A percentile compares a stretch with the other conserved stretches of the same genome.
Evolutionary conservation across 2,888 invertebrate genomes (phyloP).

Genomic region (Diaperis boleti): DNA sequence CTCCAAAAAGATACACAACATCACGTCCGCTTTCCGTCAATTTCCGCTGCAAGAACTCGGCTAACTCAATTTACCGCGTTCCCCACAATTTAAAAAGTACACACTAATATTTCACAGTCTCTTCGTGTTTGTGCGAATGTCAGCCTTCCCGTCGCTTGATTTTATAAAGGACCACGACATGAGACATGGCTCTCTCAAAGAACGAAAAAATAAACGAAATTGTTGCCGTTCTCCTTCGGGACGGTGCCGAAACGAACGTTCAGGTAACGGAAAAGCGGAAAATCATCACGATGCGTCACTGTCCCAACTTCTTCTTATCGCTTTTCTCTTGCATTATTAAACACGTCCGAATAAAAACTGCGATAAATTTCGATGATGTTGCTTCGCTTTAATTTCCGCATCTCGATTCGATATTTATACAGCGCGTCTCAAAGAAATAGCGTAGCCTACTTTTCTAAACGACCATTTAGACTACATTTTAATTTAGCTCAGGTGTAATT

Average conservation of each 20-base stretch:
- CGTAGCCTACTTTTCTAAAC: too few relatives aligned
- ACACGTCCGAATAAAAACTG: slow-evolving; percentile 23
- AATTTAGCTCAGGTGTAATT: too few relatives aligned
- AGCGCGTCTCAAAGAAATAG: too few relatives aligned
- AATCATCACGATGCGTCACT: slow-evolving; percentile 43
- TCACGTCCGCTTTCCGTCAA: slow-evolving; percentile 3
- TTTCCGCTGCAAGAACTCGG: slow-evolving; percentile 1
- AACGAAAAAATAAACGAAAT: slow-evolving; percentile 29
- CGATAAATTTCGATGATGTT: slow-evolving; percentile 20
- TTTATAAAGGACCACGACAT: slow-evolving; percentile 29
- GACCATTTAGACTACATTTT: too few relatives aligned
- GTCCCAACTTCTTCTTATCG: slow-evolving; percentile 31
- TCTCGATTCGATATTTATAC: slow-evolving; percentile 8
- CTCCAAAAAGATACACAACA: slow-evolving; percentile 1
- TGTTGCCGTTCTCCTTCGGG: slow-evolving; percentile 25
- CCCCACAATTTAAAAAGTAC: slow-evolving; percentile 33
- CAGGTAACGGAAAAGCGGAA: slow-evolving; percentile 28
- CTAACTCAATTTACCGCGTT: slow-evolving; percentile 32
- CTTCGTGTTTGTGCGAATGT: slow-evolving; percentile 16
- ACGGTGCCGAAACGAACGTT: slow-evolving; percentile 17
- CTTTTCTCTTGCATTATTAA: slow-evolving; percentile 24
- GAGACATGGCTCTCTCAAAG: not conserved
- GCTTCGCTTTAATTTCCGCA: slow-evolving; percentile 24
- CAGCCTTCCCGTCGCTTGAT: slow-evolving; percentile 28
- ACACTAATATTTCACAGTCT: slow-evolving; percentile 37